Evolutionary conservation across 1,140 invertebrate genomes (phyloP).

Genomic region (Drosophila obscura): DNA sequence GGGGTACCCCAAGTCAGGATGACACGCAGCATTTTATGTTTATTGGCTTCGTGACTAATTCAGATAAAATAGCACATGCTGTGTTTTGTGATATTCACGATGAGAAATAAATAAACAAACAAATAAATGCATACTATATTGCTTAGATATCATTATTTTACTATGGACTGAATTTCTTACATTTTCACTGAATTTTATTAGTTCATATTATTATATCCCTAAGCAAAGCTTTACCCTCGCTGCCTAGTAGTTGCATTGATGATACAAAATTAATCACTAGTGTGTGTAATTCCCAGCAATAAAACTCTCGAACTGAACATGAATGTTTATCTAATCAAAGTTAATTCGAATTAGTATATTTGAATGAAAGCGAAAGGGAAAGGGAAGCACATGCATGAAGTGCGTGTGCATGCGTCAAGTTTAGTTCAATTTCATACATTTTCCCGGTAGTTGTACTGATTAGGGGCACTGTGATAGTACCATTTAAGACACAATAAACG

Average conservation of each 20-base stretch:
- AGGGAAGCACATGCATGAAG: constrained; percentile 7
- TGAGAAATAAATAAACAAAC: too few species aligned
- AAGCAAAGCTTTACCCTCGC: too few species aligned
- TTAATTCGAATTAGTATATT: constrained; percentile 3
- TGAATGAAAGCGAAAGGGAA: constrained; percentile 2
- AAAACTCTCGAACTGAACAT: neutral
- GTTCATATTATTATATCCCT: too few species aligned
- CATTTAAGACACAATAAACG: constrained; percentile 15
- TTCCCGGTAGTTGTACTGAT: neutral
- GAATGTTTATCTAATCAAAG: constrained; percentile 21
- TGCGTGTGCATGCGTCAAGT: constrained; percentile 7
- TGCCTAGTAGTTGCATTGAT: too few species aligned
- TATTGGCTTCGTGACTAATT: neutral
- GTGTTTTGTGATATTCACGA: too few species aligned
- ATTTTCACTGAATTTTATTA: too few species aligned
- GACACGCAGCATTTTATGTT: neutral
- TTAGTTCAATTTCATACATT: constrained; percentile 18
- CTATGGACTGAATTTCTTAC: too few species aligned
- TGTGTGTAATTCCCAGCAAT: neutral
- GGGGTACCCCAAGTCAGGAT: too few species aligned
- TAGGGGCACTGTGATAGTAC: neutral
- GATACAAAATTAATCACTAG: too few species aligned
- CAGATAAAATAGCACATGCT: neutral
- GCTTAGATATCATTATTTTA: too few species aligned
- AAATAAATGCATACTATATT: too few species aligned